phyloP scores from a whole-genome alignment of 1,140 invertebrate genomes.

The Panulirus ornatus region DNA sequence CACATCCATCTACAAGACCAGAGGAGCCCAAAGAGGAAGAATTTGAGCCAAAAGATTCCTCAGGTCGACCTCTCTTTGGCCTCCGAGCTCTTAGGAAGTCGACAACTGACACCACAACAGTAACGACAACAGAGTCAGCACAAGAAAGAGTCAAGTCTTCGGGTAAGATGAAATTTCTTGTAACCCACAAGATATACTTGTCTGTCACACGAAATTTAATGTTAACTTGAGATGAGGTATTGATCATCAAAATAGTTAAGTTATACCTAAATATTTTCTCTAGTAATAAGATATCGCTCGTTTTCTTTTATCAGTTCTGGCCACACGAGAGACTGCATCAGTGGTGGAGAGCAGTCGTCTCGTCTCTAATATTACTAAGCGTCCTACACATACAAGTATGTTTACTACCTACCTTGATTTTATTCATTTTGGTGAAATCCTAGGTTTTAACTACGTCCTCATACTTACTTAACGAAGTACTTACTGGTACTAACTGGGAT shows the following conservation, averaged over 20 bases:
- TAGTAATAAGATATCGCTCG: too few relatives aligned
- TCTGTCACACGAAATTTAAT: too few relatives aligned
- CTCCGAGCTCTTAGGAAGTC: conserved; percentile 82
- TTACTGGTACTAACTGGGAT: conserved; percentile 10
- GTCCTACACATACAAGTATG: conserved; percentile 52
- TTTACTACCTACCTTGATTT: background rate
- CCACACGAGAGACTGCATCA: conserved; percentile 23
- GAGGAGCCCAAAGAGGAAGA: conserved; percentile 79
- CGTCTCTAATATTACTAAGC: conserved; percentile 21
- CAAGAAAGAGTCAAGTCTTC: background rate
- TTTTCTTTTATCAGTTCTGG: conserved; percentile 2
- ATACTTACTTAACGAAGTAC: background rate
- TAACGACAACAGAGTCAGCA: background rate
- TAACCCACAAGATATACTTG: too few relatives aligned
- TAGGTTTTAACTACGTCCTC: background rate
- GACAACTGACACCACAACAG: background rate
- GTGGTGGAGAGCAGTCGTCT: conserved; percentile 54
- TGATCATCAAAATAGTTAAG: too few relatives aligned
- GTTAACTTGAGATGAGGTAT: too few relatives aligned
- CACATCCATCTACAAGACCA: background rate
- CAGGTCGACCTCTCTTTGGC: conserved; percentile 86
- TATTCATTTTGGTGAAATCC: background rate
- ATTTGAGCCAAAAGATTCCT: conserved; percentile 87
- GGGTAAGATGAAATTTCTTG: too few relatives aligned
- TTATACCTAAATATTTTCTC: too few relatives aligned